Base-by-base conservation (phyloP, 2,888 invertebrate genomes). In the Tetragnatha montana region DNA sequence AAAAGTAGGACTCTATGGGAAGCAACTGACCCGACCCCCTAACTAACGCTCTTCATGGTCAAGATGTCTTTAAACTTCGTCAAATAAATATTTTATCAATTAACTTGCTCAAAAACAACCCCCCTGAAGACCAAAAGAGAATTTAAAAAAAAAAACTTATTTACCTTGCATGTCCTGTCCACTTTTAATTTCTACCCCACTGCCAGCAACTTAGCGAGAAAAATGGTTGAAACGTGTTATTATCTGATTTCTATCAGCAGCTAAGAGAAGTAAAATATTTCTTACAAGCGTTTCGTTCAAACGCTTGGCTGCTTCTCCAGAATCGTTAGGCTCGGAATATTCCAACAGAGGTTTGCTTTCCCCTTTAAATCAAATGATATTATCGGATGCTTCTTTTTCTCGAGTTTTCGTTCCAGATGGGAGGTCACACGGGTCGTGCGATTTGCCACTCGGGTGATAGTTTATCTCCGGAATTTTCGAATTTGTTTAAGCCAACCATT, bases 161-260 rank as follows among this genome's bases (percentile, higher is more conserved):
- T 75, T 35, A 75, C 47, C 17, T 12, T 47, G 17, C 12, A 35
- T 35, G 17, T 14, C 74, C 12, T 22, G 74, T 35, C 47, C 35
- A 75, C 74, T 22, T 35, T 60, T 17, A 60, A 60, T 60, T 60
- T 17, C 12, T 4, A 17, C 17, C 12, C 60, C 12, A 17, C 12
- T 60, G 60, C 60, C 19, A 60, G 14, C 70, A 51, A 22, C n/a
- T 68, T 69, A 50, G 68, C 81, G 87, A 81, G 81, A 87, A 73
- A 47, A 70, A 68, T 71, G 35, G 70, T 82, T 79, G 69, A 68
- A 88, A 88, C 78, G 82, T 82, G 88, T 60, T 79, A 88, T 88
- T 79, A 88, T 79, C 83, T 79, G 88, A 88, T 83, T 87, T 87
- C 81, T 81, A 87, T 87, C 87, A 74, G 76, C 49, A 68, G 35